Base-by-base conservation (phyloP, 2,113 vertebrate species). In the Callochromis pleurospilus region DNA sequence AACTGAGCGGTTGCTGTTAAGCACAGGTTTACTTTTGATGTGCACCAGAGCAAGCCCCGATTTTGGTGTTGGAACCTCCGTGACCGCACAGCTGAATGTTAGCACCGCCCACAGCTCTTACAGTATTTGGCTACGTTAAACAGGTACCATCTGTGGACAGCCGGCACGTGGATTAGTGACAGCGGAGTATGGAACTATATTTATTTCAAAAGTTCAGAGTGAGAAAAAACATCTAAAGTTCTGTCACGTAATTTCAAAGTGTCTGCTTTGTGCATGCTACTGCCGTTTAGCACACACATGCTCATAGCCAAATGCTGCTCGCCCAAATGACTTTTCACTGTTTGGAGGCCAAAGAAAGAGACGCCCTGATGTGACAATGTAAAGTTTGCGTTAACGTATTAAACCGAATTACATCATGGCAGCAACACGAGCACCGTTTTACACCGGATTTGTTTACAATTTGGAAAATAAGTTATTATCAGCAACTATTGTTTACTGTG, bases 1-100 rank as follows among this genome's bases (percentile, higher is more conserved):
- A 42, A 70, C 12, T 0, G n/a, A 24, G 33, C 0, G 3, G 0
- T 15, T 70, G 36, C 36, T 68, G 10, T 33, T 38, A 68, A 40
- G 21, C 21, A 45, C 21, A 42, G 38, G 45, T 45, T 10, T 73
- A 45, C 65, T 70, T 0, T 24, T 6, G 36, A 4, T 70, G 6
- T 42, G 36, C 1, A 14, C 36, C 12, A 70, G 65, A 14, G 38
- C 65, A 42, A 70, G 2, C n/a, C n/a, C 12, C 1, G 1, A 21
- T 14, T 24, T 70, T 40, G n/a, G 2, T 24, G 65, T 6, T 70
- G 12, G 38, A 26, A 0, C 3, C 38, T 42, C 21, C 13, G 5
- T 14, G 36, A 9, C 36, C 19, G 0, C 65, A 65, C 60, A 13
- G 10, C 60, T 38, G 19, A 5, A 8, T 65, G 19, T n/a, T 21